These are phyloP conservation scores for Busseola fusca DNA, from an alignment of 2,888 invertebrate species.

Conservation along the genomic window DNA sequence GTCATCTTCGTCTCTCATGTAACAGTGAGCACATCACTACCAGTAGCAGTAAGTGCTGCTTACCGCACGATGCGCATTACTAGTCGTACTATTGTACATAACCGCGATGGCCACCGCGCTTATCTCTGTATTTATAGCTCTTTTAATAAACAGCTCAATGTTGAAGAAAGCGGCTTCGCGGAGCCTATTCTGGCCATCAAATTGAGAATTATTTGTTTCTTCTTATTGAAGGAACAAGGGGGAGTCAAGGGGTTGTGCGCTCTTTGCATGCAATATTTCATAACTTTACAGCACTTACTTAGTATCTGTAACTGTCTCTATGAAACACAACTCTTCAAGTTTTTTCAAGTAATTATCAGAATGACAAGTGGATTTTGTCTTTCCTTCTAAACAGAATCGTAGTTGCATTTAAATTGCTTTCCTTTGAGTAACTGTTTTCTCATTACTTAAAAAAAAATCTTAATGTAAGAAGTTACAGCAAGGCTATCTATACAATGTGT, in stretches of 20 bases:
- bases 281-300: neutral
- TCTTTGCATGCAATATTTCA: neutral
- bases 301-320: neutral
- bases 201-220: neutral
- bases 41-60: conserved; percentile 22
- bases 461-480: neutral
- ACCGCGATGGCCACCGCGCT: conserved; percentile 52
- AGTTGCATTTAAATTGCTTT: conserved; percentile 1
- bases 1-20: too few relatives aligned
- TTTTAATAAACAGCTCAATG: conserved; percentile 53
- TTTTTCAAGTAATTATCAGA: neutral
- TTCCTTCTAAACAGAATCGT: neutral
- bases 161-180: conserved; percentile 12
- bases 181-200: conserved; percentile 10
- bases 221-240: too few relatives aligned
- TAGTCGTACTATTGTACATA: conserved; percentile 52
- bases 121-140: conserved; percentile 52
- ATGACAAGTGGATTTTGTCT: neutral
- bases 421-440: neutral
- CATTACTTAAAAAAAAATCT: neutral
- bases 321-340: neutral
- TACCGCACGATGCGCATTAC: conserved; percentile 35
- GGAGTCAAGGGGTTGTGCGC: neutral
- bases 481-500: neutral
- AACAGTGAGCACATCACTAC: conserved; percentile 30